phyloP scores from a whole-genome alignment of 2,797 vertebrate species.

The Pseudotriccus pelzelni region DNA sequence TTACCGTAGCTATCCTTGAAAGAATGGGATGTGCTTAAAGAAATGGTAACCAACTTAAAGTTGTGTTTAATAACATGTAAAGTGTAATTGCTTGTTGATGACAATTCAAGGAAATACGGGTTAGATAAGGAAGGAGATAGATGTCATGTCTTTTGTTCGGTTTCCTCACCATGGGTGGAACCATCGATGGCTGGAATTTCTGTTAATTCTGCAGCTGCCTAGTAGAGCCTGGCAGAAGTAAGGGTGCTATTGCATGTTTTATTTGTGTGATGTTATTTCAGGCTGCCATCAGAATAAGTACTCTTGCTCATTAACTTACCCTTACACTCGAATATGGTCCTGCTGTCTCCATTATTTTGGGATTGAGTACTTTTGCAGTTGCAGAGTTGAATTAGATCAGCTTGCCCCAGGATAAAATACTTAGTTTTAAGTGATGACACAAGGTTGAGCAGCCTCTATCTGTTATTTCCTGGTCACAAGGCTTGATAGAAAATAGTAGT shows the following conservation, averaged over 20 bases:
- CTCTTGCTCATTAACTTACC: not conserved
- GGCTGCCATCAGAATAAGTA: not conserved
- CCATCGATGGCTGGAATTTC: conserved; percentile 45
- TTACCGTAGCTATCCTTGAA: not conserved
- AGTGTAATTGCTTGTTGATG: not conserved
- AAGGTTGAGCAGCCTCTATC: not conserved
- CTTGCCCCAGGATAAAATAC: not conserved
- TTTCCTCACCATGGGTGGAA: conserved; percentile 59
- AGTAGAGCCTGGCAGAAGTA: not conserved
- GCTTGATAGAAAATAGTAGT: not conserved
- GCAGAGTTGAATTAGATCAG: not conserved
- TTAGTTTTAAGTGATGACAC: not conserved
- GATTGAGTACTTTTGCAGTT: not conserved
- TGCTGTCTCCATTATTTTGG: not conserved
- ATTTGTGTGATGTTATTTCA: not conserved
- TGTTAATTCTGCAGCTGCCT: conserved; percentile 14
- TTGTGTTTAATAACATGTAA: conserved; percentile 24
- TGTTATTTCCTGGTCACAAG: not conserved
- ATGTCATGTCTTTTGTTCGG: conserved; percentile 53
- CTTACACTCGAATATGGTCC: not conserved
- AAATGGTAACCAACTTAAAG: not conserved
- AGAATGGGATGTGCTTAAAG: conserved; percentile 10
- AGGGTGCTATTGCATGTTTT: not conserved
- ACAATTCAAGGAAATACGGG: conserved; percentile 50
- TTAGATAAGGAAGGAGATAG: conserved; percentile 53